Evolutionary conservation across 2,888 invertebrate species (phyloP).

Genomic region (Ophion ventricosus): DNA sequence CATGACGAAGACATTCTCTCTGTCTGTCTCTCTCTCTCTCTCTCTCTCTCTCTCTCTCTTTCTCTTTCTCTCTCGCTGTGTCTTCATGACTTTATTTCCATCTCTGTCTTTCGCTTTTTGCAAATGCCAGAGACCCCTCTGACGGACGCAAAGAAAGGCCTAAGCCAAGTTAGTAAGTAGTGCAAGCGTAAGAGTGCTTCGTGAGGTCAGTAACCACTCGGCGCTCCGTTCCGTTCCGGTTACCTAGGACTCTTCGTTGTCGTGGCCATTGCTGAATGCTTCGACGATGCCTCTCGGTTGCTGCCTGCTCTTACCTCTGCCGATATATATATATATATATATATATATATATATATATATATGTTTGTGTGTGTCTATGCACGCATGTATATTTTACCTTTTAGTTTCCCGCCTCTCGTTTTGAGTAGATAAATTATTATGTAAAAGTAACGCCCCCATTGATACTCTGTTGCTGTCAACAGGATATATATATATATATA

Average conservation of each 20-base stretch:
- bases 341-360: slow-evolving; percentile 21
- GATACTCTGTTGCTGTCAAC: slow-evolving; percentile 73
- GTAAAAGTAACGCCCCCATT: slow-evolving; percentile 75
- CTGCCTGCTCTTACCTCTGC: slow-evolving; percentile 45
- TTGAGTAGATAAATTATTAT: slow-evolving; percentile 73
- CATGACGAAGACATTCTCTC: slow-evolving; percentile 43
- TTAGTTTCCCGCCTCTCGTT: slow-evolving; percentile 37
- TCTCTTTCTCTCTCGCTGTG: slow-evolving; percentile 47
- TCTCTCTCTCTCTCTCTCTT: slow-evolving; percentile 47
- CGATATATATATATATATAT: slow-evolving; percentile 48
- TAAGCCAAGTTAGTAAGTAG: slow-evolving; percentile 81
- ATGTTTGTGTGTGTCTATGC: neutral
- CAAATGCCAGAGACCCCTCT: slow-evolving; percentile 44
- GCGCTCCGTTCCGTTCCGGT: slow-evolving; percentile 73
- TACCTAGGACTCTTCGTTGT: slow-evolving; percentile 65
- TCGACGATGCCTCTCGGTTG: slow-evolving; percentile 49
- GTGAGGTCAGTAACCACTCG: slow-evolving; percentile 75
- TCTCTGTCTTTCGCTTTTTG: slow-evolving; percentile 65
- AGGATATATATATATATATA: neutral
- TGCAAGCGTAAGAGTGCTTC: slow-evolving; percentile 83
- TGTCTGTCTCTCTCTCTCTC: slow-evolving; percentile 42
- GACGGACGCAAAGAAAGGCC: slow-evolving; percentile 73
- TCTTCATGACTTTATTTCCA: slow-evolving; percentile 50
- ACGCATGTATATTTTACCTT: neutral
- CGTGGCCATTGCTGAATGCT: slow-evolving; percentile 57